Base-by-base conservation (phyloP, 2,113 vertebrate genomes). In the Strix uralensis region DNA sequence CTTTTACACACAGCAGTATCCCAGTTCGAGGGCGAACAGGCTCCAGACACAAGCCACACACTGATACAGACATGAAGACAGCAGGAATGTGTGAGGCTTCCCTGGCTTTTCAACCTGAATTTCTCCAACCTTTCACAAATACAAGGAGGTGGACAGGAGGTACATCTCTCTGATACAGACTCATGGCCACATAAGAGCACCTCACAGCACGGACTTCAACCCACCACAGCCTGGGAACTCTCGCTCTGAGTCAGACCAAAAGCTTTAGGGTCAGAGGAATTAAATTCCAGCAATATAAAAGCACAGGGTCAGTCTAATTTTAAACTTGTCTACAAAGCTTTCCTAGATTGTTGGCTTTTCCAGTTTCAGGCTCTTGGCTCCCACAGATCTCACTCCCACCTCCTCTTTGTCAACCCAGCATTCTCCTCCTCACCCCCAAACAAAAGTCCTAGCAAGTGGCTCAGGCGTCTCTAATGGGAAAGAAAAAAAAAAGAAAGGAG, bases 251-350 rank as follows among this genome's bases (percentile, higher is more conserved):
- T 58, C 81, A 88, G 84, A 81, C 26, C 86, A 74, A 81, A 85
- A 94, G 61, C 62, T 75, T 69, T 52, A 85, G 46, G 62, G 90
- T 86, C 90, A 93, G 79, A 90, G 40, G 72, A 96, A 92, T 88
- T 82, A 86, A 90, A 96, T 95, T 95, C 92, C 79, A 92, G 55
- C 44, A 87, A 72, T 52, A 75, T 49, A 77, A 96, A 95, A 80
- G 90, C 72, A 81, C 32, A 44, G 63, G 62, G 82, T 86, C 74
- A 81, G 42, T 49, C 92, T 95, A 93, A 92, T 92, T 96, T 94
- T 94, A 93, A 96, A 86, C 75, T 86, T 2, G 0, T 71, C 74
- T 34, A 75, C 74, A 66, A 75, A 81, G 85, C 74, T 85, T 79
- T 46, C 57, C 78, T 66, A 77, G 51, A 80, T 18, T 46, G 51